Conservation (phyloP, 1,140 invertebrate genomes). For the Hyposmocoma kahamanoa region DNA sequence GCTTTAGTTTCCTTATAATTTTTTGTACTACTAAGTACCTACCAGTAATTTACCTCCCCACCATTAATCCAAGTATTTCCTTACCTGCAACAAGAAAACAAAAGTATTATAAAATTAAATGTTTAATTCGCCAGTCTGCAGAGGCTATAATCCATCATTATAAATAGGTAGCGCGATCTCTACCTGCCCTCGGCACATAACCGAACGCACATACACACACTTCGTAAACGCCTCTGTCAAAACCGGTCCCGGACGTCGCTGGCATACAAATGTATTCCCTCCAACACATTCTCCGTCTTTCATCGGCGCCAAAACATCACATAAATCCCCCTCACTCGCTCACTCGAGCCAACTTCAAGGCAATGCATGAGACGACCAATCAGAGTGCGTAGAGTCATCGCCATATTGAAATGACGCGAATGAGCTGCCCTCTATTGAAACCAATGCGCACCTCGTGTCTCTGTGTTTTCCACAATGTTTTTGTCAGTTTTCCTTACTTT, state of each 20-base stretch:
- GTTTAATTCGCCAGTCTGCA: conserved; percentile 39
- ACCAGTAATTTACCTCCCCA: no score
- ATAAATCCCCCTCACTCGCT: conserved; percentile 63
- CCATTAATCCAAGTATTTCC: no score
- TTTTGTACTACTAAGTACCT: no score
- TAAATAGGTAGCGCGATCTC: conserved; percentile 52
- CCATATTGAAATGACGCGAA: conserved; percentile 56
- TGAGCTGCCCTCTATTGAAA: conserved; percentile 42
- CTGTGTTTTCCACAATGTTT: conserved; percentile 55
- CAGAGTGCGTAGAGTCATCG: conserved; percentile 37
- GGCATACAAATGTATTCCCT: conserved; percentile 60
- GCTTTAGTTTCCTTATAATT: no score
- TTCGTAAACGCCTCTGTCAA: conserved; percentile 63
- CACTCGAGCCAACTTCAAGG: conserved; percentile 51
- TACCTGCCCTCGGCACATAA: conserved; percentile 62
- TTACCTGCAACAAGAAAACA: conserved; percentile 57
- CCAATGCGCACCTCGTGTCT: conserved; percentile 36
- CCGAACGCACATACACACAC: conserved; percentile 50
- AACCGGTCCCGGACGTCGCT: conserved; percentile 54
- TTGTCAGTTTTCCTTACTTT: conserved; percentile 52
- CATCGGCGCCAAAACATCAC: conserved; percentile 51
- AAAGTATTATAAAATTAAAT: conserved; percentile 47
- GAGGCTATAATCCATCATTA: conserved; percentile 46
- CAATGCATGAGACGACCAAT: conserved; percentile 43
- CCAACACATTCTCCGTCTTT: conserved; percentile 59